phyloP scores from a whole-genome alignment of 2,797 vertebrate species.

The Lindbergichthys nudifrons region DNA sequence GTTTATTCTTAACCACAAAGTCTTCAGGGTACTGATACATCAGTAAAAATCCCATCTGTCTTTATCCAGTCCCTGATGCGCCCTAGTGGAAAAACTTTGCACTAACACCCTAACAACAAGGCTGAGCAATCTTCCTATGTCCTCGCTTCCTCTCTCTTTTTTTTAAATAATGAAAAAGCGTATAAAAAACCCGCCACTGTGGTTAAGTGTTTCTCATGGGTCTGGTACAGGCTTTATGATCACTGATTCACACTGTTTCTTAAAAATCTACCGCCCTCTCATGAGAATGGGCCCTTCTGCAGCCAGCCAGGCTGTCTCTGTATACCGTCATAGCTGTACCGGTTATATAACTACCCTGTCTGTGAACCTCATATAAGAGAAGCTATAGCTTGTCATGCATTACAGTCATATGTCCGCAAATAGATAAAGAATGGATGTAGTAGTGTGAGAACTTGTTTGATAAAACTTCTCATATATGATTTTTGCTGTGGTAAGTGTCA shows the following conservation, averaged over 20 bases:
- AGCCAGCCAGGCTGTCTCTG: constrained; percentile 15
- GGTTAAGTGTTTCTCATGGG: neutral
- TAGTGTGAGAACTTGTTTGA: neutral
- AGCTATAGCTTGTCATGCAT: neutral
- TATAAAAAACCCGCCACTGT: neutral
- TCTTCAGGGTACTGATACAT: neutral
- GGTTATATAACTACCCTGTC: constrained; percentile 26
- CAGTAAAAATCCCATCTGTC: neutral
- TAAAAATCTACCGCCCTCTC: constrained; percentile 6
- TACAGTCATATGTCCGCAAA: constrained; percentile 1
- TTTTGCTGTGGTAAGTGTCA: neutral
- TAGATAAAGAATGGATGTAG: neutral
- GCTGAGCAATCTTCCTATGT: neutral
- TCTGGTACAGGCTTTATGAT: neutral
- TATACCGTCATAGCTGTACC: neutral
- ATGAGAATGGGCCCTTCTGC: constrained; percentile 16
- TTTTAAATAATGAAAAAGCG: neutral
- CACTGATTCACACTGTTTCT: constrained; percentile 15
- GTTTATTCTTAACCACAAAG: too few species aligned
- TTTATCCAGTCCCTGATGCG: constrained; percentile 62
- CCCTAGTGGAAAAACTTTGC: constrained; percentile 70
- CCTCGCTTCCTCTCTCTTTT: neutral
- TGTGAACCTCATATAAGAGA: constrained; percentile 14
- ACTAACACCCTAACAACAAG: constrained; percentile 23
- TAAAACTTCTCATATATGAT: neutral